These are phyloP conservation scores for Abrostola tripartita DNA, from an alignment of 2,888 invertebrate genomes.

Conservation along the genomic window DNA sequence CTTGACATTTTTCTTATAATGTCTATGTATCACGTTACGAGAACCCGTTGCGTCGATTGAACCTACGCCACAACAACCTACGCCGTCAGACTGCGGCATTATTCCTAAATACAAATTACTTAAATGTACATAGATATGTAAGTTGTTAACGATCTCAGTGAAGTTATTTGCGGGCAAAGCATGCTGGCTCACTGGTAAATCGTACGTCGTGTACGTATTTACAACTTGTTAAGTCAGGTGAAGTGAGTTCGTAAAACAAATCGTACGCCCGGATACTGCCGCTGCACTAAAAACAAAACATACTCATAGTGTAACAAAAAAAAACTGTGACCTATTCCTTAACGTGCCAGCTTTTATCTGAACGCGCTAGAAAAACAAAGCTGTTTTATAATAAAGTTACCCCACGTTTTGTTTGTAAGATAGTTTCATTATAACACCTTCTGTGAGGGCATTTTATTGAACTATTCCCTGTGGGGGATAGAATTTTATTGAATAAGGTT, in stretches of 20 bases:
- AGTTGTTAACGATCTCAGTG: neutral
- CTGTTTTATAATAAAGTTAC: slow-evolving; percentile 48
- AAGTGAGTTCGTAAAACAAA: neutral
- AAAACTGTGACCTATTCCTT: neutral
- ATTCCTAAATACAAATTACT: neutral
- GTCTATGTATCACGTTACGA: no score
- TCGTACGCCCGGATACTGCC: neutral
- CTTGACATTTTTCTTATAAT: no score
- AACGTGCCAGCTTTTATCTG: slow-evolving; percentile 5
- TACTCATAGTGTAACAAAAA: neutral
- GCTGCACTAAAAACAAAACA: neutral
- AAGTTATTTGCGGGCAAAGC: neutral
- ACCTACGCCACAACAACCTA: no score
- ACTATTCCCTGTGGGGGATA: slow-evolving; percentile 49
- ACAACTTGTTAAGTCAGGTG: neutral
- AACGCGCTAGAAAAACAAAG: slow-evolving; percentile 33
- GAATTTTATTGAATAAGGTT: slow-evolving; percentile 58
- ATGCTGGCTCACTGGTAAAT: neutral
- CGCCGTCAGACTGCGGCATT: no score
- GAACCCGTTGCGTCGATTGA: no score
- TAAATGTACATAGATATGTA: neutral
- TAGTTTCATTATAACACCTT: slow-evolving; percentile 60
- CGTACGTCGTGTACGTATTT: no score
- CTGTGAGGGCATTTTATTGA: slow-evolving; percentile 55
- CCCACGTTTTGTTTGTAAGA: slow-evolving; percentile 54